Base-by-base conservation (phyloP, 2,113 vertebrate species). In the Acrocephalus arundinaceus region DNA sequence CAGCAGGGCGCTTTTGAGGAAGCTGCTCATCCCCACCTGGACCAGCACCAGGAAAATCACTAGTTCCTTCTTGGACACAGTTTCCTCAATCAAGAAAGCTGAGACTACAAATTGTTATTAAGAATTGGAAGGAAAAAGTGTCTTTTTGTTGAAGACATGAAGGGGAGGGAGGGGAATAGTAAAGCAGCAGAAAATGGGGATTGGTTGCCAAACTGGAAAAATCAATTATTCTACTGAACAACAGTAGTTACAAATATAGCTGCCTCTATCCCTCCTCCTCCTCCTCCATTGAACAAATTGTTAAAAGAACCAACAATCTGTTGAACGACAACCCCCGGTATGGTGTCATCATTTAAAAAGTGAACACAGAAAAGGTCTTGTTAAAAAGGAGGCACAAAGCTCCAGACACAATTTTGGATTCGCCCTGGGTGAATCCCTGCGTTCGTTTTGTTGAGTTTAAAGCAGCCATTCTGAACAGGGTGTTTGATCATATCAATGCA, bases 261-360 rank as follows among this genome's bases (percentile, higher is more conserved):
- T 96, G 90, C 92, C 49, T 96, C 86, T 84, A 68, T 96, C 80
- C 91, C 94, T 95, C 95, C 95, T 93, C 94, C 94, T 92, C 96
- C 93, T 96, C 95, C 85, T 93, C 83, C 90, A 95, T 95, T 89
- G 96, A 97, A 96, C 96, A 97, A 95, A 92, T 94, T 97, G 94
- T 95, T 96, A 96, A 97, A 96, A 96, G 88, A 96, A 94, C 73
- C 90, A 93, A 93, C 93, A 97, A 95, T 94, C 96, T 96, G 96
- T 95, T 96, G 96, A 97, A 94, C 46, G 41, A 96, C 93, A 96
- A 81, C 88, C 93, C 92, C 73, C 79, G 0, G 94, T 78, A 93
- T 86, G 68, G 92, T 95, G 83, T 92, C 92, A 92, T 93, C 76
- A 1, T 84, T 90, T 96, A 68, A 84, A 94, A 94, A 93, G 80